Evolutionary conservation across 2,888 invertebrate species (phyloP).

Genomic region (Rhagium mordax): DNA sequence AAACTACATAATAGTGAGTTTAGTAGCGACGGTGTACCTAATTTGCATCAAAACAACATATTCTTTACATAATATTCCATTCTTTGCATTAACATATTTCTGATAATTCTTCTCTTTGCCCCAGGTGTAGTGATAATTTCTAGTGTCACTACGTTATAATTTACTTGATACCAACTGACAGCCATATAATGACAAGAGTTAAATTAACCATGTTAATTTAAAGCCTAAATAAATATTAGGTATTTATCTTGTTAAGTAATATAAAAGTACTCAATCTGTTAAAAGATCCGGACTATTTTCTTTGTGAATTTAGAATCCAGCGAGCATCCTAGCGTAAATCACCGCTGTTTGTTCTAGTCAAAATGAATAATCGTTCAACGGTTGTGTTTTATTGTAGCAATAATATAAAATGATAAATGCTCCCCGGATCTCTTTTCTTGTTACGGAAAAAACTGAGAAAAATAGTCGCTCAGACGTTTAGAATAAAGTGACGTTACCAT

Average conservation of each 20-base stretch:
- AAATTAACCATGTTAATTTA: conserved; percentile 15
- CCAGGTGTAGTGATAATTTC: background rate
- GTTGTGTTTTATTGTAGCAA: conserved; percentile 64
- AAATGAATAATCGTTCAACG: conserved; percentile 65
- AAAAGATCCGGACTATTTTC: conserved; percentile 45
- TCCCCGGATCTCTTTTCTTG: conserved; percentile 27
- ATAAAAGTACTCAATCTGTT: conserved; percentile 30
- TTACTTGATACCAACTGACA: background rate
- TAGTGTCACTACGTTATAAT: background rate
- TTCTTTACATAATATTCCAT: no score
- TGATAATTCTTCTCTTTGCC: no score
- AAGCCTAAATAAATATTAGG: conserved; percentile 4
- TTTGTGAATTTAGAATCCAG: conserved; percentile 55
- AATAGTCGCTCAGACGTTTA: background rate
- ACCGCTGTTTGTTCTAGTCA: conserved; percentile 66
- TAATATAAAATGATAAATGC: conserved; percentile 66
- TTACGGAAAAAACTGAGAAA: conserved; percentile 16
- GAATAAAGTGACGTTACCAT: background rate
- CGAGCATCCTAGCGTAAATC: conserved; percentile 65
- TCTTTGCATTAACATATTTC: no score
- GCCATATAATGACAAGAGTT: background rate
- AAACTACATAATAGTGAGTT: no score
- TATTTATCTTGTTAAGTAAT: conserved; percentile 23
- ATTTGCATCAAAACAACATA: no score
- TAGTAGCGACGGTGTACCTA: no score